A percentile compares a stretch with the other conserved stretches of the same genome.
These are phyloP conservation scores for Halcyon senegalensis DNA, from an alignment of 2,113 vertebrate genomes.

Conservation along the genomic window DNA sequence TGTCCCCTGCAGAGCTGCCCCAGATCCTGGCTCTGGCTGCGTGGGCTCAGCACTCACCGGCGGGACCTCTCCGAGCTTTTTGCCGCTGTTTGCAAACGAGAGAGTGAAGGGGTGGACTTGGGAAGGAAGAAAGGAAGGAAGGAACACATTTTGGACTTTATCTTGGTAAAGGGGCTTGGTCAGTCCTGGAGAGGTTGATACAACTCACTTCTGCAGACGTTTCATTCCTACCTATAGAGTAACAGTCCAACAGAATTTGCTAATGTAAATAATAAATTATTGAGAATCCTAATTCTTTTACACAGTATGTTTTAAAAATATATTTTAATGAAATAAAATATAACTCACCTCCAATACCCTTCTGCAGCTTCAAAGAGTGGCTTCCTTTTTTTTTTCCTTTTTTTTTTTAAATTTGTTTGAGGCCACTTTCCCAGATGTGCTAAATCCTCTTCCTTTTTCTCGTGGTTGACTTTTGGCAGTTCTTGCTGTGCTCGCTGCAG, in stretches of 20 bases:
- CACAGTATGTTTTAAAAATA: conserved; percentile 77
- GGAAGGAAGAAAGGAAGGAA: not conserved
- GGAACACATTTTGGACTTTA: not conserved
- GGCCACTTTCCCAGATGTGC: not conserved
- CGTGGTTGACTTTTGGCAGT: not conserved
- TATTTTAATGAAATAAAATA: conserved; percentile 86
- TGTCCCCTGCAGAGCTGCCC: not conserved
- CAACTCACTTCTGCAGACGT: not conserved
- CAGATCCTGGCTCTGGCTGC: not conserved
- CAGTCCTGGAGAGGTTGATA: not conserved
- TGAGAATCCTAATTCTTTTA: conserved; percentile 83
- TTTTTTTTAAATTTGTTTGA: not conserved
- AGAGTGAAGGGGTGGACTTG: not conserved
- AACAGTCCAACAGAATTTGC: conserved; percentile 66
- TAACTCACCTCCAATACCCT: conserved; percentile 52
- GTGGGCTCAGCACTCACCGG: not conserved
- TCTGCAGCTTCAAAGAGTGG: not conserved
- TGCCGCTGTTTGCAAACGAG: not conserved
- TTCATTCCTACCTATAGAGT: conserved; percentile 49
- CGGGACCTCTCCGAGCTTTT: not conserved
- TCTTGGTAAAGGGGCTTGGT: not conserved
- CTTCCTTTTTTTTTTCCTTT: not conserved
- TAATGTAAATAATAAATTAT: conserved; percentile 88
- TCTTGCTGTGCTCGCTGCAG: not conserved
- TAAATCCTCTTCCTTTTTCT: not conserved